Evolutionary conservation across 1,140 invertebrate genomes (phyloP).

Genomic region (Probaryconus sp.): DNA sequence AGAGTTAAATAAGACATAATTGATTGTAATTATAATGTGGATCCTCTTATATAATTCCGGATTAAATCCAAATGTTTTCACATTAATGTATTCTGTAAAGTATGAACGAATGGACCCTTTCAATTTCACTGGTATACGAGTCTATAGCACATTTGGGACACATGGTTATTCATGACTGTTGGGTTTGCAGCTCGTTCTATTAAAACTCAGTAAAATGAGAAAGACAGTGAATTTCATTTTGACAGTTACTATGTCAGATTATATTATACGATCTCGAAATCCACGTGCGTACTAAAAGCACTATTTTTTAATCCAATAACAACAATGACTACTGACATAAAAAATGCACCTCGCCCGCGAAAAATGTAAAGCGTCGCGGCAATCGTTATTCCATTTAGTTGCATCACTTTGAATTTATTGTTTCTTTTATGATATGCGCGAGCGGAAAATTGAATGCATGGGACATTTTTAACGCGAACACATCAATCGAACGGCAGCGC

Average conservation of each 20-base stretch:
- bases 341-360: slow-evolving; percentile 22
- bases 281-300: slow-evolving; percentile 17
- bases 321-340: slow-evolving; percentile 31
- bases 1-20: slow-evolving; percentile 11
- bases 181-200: slow-evolving; percentile 44
- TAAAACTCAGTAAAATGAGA: slow-evolving; percentile 59
- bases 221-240: slow-evolving; percentile 55
- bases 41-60: not conserved
- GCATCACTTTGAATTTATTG: slow-evolving; percentile 32
- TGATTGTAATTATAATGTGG: slow-evolving; percentile 18
- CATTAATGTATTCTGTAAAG: slow-evolving; percentile 49
- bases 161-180: slow-evolving; percentile 63
- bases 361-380: slow-evolving; percentile 27
- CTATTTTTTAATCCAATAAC: slow-evolving; percentile 35
- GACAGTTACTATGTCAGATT: slow-evolving; percentile 41
- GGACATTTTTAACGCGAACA: slow-evolving; percentile 12
- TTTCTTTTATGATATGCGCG: slow-evolving; percentile 22
- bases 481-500: slow-evolving; percentile 14
- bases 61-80: slow-evolving; percentile 49
- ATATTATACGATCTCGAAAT: slow-evolving; percentile 22
- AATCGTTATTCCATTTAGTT: slow-evolving; percentile 41
- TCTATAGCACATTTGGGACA: slow-evolving; percentile 59
- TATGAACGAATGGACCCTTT: slow-evolving; percentile 58
- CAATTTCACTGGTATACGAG: slow-evolving; percentile 51
- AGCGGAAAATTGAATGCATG: slow-evolving; percentile 21